These are phyloP conservation scores for Charaxes varanes DNA, from an alignment of 1,140 invertebrate species.

Conservation along the genomic window DNA sequence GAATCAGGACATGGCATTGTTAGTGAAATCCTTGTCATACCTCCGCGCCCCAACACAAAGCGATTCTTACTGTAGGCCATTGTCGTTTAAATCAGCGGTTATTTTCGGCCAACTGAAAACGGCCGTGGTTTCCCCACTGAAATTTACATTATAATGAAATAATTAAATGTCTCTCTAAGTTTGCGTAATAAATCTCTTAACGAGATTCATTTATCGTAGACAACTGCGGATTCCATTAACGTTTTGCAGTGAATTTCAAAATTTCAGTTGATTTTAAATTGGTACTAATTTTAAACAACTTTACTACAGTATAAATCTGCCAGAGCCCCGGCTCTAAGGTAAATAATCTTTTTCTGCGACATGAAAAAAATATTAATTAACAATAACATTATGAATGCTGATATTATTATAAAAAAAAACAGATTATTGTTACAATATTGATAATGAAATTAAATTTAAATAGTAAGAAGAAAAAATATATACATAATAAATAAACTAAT, in stretches of 20 bases:
- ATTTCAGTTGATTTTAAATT: too few species aligned
- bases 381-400: too few species aligned
- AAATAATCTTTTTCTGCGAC: too few species aligned
- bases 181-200: slow-evolving; percentile 5
- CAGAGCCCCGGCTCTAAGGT: too few species aligned
- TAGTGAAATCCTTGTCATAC: slow-evolving; percentile 4
- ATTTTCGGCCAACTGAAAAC: slow-evolving; percentile 1
- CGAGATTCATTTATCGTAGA: neutral
- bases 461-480: too few species aligned
- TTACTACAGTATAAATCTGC: too few species aligned
- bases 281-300: neutral
- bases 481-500: too few species aligned
- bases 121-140: neutral
- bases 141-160: slow-evolving; percentile 5
- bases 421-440: too few species aligned
- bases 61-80: neutral
- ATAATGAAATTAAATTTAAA: too few species aligned
- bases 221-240: slow-evolving; percentile 1
- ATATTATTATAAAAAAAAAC: too few species aligned
- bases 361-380: too few species aligned
- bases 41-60: neutral
- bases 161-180: slow-evolving; percentile 6
- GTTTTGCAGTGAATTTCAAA: slow-evolving; percentile 1
- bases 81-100: slow-evolving; percentile 1
- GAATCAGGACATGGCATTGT: slow-evolving; percentile 2